Percentiles rank a stretch among this genome's conserved stretches.
Conservation (phyloP, 2,888 invertebrate species). For the Macaria notata region DNA sequence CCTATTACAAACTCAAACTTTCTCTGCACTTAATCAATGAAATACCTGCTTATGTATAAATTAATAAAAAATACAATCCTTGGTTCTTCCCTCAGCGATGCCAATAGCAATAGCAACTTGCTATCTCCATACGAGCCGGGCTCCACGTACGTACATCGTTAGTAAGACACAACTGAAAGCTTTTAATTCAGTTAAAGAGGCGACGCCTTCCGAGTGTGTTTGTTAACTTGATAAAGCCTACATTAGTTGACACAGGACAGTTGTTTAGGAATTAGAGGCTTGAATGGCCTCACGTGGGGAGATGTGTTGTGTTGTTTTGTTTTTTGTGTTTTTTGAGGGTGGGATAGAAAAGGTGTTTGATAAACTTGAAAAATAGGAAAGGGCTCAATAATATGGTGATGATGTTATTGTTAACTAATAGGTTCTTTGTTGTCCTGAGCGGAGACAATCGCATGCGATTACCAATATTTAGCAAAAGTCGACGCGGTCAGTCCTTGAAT, state of each 20-base stretch:
- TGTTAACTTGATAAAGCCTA: constrained; percentile 21
- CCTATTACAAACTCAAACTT: neutral
- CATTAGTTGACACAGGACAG: constrained; percentile 24
- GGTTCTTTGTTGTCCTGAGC: too few relatives aligned
- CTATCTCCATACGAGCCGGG: constrained; percentile 41
- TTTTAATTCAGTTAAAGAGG: constrained; percentile 72
- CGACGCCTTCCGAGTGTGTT: constrained; percentile 36
- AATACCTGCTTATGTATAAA: too few relatives aligned
- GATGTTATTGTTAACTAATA: too few relatives aligned
- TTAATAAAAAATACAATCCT: too few relatives aligned
- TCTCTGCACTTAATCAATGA: neutral
- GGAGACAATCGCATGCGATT: too few relatives aligned
- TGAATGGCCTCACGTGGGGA: constrained; percentile 12
- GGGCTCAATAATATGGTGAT: too few relatives aligned
- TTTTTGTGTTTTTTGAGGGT: neutral
- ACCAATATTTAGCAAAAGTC: too few relatives aligned
- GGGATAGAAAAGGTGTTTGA: too few relatives aligned
- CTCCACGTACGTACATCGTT: constrained; percentile 60
- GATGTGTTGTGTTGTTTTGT: constrained; percentile 3
- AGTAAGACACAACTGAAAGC: constrained; percentile 66
- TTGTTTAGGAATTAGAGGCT: constrained; percentile 13
- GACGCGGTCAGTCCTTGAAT: too few relatives aligned
- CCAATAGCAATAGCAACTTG: constrained; percentile 5
- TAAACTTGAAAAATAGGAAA: too few relatives aligned
- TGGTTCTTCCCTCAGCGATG: too few relatives aligned